These are phyloP conservation scores for Chrysolina oricalcia DNA, from an alignment of 2,888 invertebrate species.

Conservation along the genomic window DNA sequence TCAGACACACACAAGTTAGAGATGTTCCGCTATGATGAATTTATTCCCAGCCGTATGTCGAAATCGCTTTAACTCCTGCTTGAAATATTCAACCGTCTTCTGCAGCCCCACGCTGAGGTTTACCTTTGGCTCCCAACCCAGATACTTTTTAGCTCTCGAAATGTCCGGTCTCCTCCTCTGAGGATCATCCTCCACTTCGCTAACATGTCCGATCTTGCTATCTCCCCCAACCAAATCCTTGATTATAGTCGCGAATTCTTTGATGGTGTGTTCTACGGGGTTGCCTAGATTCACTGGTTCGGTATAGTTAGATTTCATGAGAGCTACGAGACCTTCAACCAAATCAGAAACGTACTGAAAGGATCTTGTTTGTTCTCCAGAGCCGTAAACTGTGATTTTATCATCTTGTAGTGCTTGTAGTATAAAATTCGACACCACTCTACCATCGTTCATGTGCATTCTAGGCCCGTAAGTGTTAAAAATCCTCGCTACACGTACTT, in stretches of 20 bases:
- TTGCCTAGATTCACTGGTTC: constrained; percentile 97
- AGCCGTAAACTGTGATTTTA: constrained; percentile 94
- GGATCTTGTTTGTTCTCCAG: constrained; percentile 93
- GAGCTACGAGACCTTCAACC: constrained; percentile 91
- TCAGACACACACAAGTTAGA: constrained; percentile 30
- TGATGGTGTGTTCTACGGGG: constrained; percentile 97
- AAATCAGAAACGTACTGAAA: constrained; percentile 99
- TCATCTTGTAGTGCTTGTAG: constrained; percentile 96
- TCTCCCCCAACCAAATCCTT: constrained; percentile 89
- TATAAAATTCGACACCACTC: constrained; percentile 99
- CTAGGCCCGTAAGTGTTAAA: constrained; percentile 99
- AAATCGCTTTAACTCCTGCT: constrained; percentile 84
- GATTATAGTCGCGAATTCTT: constrained; percentile 91
- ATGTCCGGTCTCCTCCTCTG: constrained; percentile 96
- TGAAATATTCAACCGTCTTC: constrained; percentile 95
- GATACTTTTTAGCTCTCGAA: constrained; percentile 84
- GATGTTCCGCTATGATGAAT: constrained; percentile 49
- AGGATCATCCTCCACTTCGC: constrained; percentile 97
- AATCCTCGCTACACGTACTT: constrained; percentile 96
- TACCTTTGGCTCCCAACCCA: constrained; percentile 94
- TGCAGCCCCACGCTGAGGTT: constrained; percentile 89
- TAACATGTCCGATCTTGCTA: constrained; percentile 87
- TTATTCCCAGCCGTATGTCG: constrained; percentile 74
- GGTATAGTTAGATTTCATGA: constrained; percentile 96
- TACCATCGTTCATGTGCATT: constrained; percentile 99